Base-by-base conservation (phyloP, 1,140 invertebrate genomes). In the Aphis craccivora region DNA sequence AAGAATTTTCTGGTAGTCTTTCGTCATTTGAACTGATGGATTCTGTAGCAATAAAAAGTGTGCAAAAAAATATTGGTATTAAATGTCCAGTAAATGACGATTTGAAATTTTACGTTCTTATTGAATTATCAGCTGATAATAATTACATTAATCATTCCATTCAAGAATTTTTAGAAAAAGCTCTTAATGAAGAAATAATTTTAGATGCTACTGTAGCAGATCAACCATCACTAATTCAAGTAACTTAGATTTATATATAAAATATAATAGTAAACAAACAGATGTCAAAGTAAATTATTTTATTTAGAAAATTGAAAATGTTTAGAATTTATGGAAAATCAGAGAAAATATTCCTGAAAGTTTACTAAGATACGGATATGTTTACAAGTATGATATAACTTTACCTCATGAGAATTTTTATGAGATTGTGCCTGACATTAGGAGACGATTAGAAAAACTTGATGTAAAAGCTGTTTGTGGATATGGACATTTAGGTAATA, bases 381-480 rank as follows among this genome's bases (percentile, higher is more conserved):
- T 97, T 45, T 99, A 99, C 95, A 99, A 99, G 95, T 99, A 99
- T 95, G 99, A 99, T 95, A 96, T 99, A 2, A 99, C 98, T 0
- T 95, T 99, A 93, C 98, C 99, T 0, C 95, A 98, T n/a, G 95
- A 96, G 11, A 95, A 97, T 67, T 99, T 98, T 95, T 99, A 99
- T 95, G 95, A 97, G 45, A 96, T 99, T 37, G 97, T 99, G 23
- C 60, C 81, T 40, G 93, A 94, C 43, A 96, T 99, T 94, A 96
- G 96, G 43, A 95, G 97, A 94, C 96, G 96, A 86, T 94, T 98
- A 25, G 94, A 94, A 95, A 93, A 95, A 35, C 96, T 96, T 0
- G 95, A 95, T 87, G 95, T 96, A 84, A 95, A 96, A 20, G 95
- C 96, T 51, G 97, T 98, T 55, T 97, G 97, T 93, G 98, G 98